Conservation (phyloP, 2,113 vertebrate species). For the Pandion haliaetus region DNA sequence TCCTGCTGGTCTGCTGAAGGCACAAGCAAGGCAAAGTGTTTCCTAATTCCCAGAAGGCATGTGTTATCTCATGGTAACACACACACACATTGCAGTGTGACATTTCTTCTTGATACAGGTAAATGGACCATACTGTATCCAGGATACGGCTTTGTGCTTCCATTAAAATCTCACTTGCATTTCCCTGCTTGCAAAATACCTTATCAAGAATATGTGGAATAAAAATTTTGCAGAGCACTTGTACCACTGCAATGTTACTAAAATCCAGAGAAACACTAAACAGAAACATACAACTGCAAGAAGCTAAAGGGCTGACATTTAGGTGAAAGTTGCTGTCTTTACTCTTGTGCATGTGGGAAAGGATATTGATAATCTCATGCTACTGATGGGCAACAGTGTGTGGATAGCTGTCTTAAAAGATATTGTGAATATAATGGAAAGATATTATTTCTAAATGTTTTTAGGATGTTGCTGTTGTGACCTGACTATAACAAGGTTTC, state of each 20-base stretch:
- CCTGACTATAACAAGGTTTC: neutral
- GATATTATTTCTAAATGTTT: neutral
- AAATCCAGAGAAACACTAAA: neutral
- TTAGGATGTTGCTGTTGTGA: neutral
- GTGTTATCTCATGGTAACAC: neutral
- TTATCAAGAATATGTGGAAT: neutral
- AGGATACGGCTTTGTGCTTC: neutral
- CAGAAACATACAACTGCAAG: neutral
- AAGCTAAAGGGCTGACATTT: neutral
- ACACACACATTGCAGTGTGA: neutral
- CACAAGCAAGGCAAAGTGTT: neutral
- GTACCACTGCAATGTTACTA: neutral
- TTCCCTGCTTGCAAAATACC: neutral
- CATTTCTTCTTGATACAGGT: constrained; percentile 13
- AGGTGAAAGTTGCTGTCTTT: neutral
- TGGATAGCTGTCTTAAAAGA: neutral
- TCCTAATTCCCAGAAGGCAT: neutral
- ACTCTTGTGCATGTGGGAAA: neutral
- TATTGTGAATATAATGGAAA: neutral
- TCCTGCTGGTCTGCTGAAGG: neutral
- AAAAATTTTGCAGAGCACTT: neutral
- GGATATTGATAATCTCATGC: neutral
- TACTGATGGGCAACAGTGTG: neutral
- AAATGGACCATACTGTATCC: neutral
- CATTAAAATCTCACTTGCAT: neutral